Base-by-base conservation (phyloP, 2,113 vertebrate species). In the Notechis scutatus region DNA sequence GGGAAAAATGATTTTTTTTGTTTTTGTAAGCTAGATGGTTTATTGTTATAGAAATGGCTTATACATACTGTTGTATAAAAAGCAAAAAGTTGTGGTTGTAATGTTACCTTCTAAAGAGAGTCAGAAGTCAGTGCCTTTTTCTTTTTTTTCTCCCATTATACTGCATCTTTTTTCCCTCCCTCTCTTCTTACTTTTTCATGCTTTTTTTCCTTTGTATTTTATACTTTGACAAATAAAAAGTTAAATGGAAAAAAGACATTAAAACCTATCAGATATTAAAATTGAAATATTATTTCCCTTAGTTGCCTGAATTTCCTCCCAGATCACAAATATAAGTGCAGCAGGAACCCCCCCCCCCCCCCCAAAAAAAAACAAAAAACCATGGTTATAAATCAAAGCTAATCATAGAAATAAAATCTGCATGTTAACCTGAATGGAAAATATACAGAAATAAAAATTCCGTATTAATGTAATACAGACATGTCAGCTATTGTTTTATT, bases 361-460 rank as follows among this genome's bases (percentile, higher is more conserved):
- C 7, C 52, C 11, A 12, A n/a, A n/a, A n/a, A n/a, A n/a, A n/a
- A n/a, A 54, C 14, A 14, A 95, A 90, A 90, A 50, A 8, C 47
- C 85, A 56, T 55, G 21, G 26, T 7, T 59, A 47, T 45, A 88
- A 86, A 21, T 12, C 69, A 54, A 92, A 3, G 39, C 90, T 7
- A 1, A 26, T 69, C 5, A 93, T 91, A 91, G 54, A 90, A 95
- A 93, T 88, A 23, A 92, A 93, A 95, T 95, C 11, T 10, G 26
- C 85, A 85, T 57, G 9, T 86, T 61, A 21, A 89, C 23, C 39
- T 9, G 69, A 74, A 15, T 93, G 87, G 90, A 10, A 21, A 86
- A 95, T 92, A 10, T 0, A 81, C 10, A 20, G 90, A 26, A 1
- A 0, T 1, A 81, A 85, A 47, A 0, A 1, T 61, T 94, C 92